phyloP scores from a whole-genome alignment of 2,113 vertebrate genomes.

The Serilophus lunatus region DNA sequence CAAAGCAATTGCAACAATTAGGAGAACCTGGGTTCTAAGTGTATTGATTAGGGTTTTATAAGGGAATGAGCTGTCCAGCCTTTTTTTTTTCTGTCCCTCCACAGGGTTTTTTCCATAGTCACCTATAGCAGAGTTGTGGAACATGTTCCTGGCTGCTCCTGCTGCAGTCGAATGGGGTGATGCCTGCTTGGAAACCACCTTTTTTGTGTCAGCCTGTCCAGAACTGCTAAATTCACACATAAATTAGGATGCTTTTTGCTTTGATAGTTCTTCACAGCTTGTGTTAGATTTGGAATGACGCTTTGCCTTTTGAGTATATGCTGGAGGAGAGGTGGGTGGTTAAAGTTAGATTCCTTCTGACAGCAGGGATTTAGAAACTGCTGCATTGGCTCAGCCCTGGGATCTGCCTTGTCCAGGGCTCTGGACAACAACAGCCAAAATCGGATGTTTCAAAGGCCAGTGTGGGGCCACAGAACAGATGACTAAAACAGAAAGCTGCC shows the following conservation, averaged over 20 bases:
- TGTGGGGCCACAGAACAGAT: neutral
- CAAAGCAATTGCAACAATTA: neutral
- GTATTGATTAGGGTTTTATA: neutral
- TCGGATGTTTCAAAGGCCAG: neutral
- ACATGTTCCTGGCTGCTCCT: neutral
- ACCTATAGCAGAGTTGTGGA: neutral
- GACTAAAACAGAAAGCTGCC: conserved; percentile 41
- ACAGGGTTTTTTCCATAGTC: neutral
- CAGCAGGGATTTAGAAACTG: conserved; percentile 22
- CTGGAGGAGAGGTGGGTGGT: neutral
- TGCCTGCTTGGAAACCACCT: neutral
- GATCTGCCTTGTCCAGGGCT: conserved; percentile 12
- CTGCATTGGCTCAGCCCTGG: conserved; percentile 13
- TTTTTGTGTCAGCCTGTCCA: neutral
- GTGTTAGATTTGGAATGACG: neutral
- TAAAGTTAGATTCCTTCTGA: conserved; percentile 45
- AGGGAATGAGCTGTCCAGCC: neutral
- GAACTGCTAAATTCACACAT: neutral
- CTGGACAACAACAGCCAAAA: conserved; percentile 22
- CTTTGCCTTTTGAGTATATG: conserved; percentile 1
- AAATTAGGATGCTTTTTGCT: neutral
- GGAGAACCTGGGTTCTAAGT: neutral
- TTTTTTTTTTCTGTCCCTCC: neutral
- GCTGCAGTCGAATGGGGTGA: neutral
- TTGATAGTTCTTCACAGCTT: conserved; percentile 9